phyloP scores from a whole-genome alignment of 2,797 vertebrate species.

The Sebastes jordani region DNA sequence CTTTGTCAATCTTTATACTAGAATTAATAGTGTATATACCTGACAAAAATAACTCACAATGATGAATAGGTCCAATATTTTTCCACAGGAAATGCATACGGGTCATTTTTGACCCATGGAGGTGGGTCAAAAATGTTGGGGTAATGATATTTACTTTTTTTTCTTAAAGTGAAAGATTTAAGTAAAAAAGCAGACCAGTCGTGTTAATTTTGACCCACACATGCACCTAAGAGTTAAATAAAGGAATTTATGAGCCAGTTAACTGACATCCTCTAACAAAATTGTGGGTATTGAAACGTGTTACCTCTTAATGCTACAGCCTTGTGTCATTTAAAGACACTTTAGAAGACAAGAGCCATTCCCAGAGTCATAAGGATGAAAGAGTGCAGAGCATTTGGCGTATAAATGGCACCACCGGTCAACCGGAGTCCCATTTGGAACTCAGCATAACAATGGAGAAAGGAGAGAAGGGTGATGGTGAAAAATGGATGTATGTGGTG shows the following conservation, averaged over 20 bases:
- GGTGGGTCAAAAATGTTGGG: too few species aligned
- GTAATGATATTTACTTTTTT: not conserved
- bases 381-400: constrained; percentile 44
- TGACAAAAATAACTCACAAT: not conserved
- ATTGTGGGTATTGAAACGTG: not conserved
- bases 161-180: not conserved
- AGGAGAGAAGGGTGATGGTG: constrained; percentile 72
- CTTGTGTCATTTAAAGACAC: not conserved
- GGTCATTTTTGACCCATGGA: not conserved
- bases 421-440: constrained; percentile 68
- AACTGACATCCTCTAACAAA: not conserved
- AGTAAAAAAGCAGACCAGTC: not conserved
- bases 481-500: constrained; percentile 77
- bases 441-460: constrained; percentile 66
- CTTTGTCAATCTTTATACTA: too few species aligned
- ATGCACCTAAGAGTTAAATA: not conserved
- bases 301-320: not conserved
- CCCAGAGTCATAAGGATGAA: constrained; percentile 40
- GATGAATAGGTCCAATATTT: not conserved
- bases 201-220: not conserved
- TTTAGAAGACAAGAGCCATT: constrained; percentile 15
- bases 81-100: not conserved
- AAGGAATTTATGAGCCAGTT: not conserved
- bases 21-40: not conserved
- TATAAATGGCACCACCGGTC: constrained; percentile 30